Base-by-base conservation (phyloP, 2,888 invertebrate genomes). In the Antheraea yamamai region DNA sequence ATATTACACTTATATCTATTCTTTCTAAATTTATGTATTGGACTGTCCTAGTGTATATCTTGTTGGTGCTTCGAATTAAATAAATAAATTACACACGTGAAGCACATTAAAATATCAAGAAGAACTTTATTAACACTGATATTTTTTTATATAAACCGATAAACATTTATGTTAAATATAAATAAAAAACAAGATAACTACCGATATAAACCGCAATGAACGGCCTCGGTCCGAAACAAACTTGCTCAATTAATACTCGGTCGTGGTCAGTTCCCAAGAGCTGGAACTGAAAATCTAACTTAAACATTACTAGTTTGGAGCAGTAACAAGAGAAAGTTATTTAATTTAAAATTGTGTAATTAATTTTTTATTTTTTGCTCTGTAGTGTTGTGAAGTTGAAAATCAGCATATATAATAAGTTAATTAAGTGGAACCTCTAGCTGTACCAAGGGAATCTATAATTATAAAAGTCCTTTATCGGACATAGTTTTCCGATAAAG, bases 241-340 rank as follows among this genome's bases (percentile, higher is more conserved):
- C 76, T 77, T 77, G 72, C 39, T 73, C 76, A 77, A 76, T 79
- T 76, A 77, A 76, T 75, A 73, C 76, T 77, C 74, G 71, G 72
- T 74, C 74, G 72, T 47, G 64, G 64, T 73, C 64, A n/a, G 23
- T 35, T 73, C 30, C 26, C 64, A 66, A 66, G 30, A 66, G 64
- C 64, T 66, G 14, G 64, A 66, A 66, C 64, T 66, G 64, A 66
- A 66, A 61, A 18, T 26, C 30, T 30, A 66, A 66, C 26, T 30
- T 66, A 66, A 66, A 66, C 30, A 66, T 16, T 16, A 66, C 70
- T 55, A 70, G 55, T 52, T 55, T 74, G 20, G 30, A 51, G 7
- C 8, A 26, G 26, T 66, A 30, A 73, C 58, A 26, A 35, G 20
- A 30, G 1, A 26, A 10, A 26, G 14, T 23, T 30, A 64, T 26